These are phyloP conservation scores for Cataglyphis altisquamis DNA, from an alignment of 2,888 invertebrate species.

Conservation along the genomic window DNA sequence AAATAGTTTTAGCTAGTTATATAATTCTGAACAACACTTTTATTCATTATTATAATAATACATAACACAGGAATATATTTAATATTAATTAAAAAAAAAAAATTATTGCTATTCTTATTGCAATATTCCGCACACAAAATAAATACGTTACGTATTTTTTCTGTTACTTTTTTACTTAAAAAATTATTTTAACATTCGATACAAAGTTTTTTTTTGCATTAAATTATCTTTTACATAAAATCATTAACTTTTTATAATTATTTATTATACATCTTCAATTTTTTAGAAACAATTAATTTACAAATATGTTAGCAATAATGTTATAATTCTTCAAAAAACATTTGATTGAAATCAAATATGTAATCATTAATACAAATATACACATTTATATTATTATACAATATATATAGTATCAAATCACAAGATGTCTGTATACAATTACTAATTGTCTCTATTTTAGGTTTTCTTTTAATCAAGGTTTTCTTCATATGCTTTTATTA, in stretches of 20 bases:
- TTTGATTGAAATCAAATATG: constrained; percentile 3
- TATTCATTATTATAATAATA: constrained; percentile 63
- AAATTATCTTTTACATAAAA: background rate
- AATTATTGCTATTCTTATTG: constrained; percentile 5
- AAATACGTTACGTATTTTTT: background rate
- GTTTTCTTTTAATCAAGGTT: background rate
- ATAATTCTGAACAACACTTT: constrained; percentile 51
- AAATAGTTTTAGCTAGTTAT: constrained; percentile 23
- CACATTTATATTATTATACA: background rate
- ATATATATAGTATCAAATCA: background rate
- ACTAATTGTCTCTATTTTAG: background rate
- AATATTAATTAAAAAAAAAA: background rate
- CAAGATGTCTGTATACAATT: constrained; percentile 15
- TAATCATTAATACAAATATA: background rate
- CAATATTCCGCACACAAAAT: background rate
- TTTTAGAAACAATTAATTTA: background rate
- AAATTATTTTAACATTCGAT: background rate
- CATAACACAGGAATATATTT: constrained; percentile 18
- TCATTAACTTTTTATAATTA: background rate
- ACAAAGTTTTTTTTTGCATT: constrained; percentile 17
- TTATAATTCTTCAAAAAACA: background rate
- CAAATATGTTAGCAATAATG: background rate
- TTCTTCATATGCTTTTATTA: background rate
- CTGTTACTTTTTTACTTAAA: background rate
- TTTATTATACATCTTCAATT: background rate